Evolutionary conservation across 1,140 invertebrate genomes (phyloP), one percentile per base, ranked within the genome.

Genomic region (Theocolax elegans): DNA sequence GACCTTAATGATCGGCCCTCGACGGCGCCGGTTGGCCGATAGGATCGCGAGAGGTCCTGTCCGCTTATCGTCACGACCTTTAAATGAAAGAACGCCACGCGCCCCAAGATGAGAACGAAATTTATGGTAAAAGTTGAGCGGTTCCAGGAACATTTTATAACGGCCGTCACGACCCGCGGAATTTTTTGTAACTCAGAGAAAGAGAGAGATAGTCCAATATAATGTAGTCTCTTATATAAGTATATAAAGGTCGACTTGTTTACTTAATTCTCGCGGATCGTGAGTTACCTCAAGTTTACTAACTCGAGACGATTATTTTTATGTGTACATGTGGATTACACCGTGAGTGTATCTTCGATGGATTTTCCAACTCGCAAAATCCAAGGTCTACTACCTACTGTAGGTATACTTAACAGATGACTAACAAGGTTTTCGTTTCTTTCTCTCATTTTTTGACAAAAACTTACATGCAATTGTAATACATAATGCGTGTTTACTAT

Each of bases 71-170:
- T 48, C 46, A 62, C 74, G 71, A 73, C 74, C 75, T 76, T 77
- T 76, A 72, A 75, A 75, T 78, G 74, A 75, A 78, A 75, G 72
- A 76, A 66, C 75, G 74, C 74, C 75, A 77, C 74, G 77, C 68
- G 74, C 65, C 75, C 48, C 56, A 53, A 72, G 72, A 67, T 68
- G n/a, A n/a, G n/a, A n/a, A n/a, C n/a, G 53, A 58, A 67, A 67
- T 67, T 67, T 67, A 67, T 35, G 51, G 40, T 67, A 56, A 67
- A 48, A 67, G 53, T 67, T 48, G 23, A 56, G 46, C 12, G 31
- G 53, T 66, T 66, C 49, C 23, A 66, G 29, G 63, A 66, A 58
- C 6, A 48, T 67, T 44, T 67, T 67, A 67, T 58, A 67, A 58
- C 23, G 64, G 25, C 23, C 53, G 53, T 48, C 23, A 29, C 49